Conservation (phyloP, 2,888 invertebrate genomes). For the Muschampia plurimacula region DNA sequence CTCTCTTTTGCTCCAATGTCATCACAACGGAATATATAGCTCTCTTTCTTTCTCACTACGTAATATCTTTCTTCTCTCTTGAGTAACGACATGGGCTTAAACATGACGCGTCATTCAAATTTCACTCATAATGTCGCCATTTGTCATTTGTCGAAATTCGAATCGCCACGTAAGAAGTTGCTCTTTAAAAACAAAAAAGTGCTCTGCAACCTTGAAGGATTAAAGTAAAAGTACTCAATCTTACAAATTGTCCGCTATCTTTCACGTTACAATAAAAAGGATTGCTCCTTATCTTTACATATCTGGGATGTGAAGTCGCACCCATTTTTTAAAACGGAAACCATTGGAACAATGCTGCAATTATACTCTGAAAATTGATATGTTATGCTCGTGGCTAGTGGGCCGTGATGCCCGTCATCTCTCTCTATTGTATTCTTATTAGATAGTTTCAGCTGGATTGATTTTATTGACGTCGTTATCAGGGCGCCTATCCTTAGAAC, state of each 20-base stretch:
- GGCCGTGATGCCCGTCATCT: background rate
- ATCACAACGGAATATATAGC: too few relatives aligned
- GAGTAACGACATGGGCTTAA: too few relatives aligned
- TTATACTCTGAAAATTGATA: background rate
- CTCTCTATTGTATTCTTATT: constrained; percentile 14
- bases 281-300: background rate
- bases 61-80: too few relatives aligned
- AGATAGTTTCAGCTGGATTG: background rate
- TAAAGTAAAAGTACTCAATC: background rate
- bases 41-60: too few relatives aligned
- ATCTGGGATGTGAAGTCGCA: background rate
- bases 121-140: too few relatives aligned
- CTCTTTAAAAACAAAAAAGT: background rate
- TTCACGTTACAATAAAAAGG: background rate
- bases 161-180: too few relatives aligned
- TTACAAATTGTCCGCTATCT: background rate
- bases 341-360: background rate
- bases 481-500: background rate
- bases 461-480: background rate
- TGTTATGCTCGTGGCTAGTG: constrained; percentile 1
- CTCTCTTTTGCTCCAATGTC: too few relatives aligned
- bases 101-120: too few relatives aligned
- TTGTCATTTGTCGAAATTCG: too few relatives aligned
- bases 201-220: background rate
- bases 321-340: background rate